These are phyloP conservation scores for Sitobion miscanthi DNA, from an alignment of 1,140 invertebrate genomes.

Conservation along the genomic window DNA sequence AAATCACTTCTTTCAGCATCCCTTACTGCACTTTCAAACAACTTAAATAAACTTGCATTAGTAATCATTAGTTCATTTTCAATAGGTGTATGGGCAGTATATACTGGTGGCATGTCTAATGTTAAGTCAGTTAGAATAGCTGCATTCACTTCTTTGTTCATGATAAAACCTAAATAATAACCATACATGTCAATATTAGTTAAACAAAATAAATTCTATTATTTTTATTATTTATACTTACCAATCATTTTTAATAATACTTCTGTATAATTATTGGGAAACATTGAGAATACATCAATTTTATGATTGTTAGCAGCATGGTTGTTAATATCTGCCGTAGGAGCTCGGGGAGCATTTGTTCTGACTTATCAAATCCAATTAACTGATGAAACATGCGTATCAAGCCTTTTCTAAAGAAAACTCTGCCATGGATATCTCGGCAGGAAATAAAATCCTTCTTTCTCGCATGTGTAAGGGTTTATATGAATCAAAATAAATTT, in stretches of 20 bases:
- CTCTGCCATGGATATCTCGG: slow-evolving; percentile 37
- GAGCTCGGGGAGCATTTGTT: neutral
- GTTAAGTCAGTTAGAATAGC: neutral
- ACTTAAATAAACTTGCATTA: slow-evolving; percentile 1
- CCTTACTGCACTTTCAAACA: slow-evolving; percentile 12
- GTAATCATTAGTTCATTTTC: slow-evolving; percentile 40
- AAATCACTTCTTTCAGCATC: slow-evolving; percentile 24
- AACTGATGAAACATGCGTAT: slow-evolving; percentile 39
- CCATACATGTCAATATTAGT: neutral
- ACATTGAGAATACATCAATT: neutral
- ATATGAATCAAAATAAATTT: slow-evolving; percentile 45
- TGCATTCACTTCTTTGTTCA: slow-evolving; percentile 33
- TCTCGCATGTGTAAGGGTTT: slow-evolving; percentile 26
- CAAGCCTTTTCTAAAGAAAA: slow-evolving; percentile 33
- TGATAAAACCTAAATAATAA: slow-evolving; percentile 35
- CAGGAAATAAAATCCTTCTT: slow-evolving; percentile 42
- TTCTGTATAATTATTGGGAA: neutral
- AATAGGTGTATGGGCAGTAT: slow-evolving; percentile 28
- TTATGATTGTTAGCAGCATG: slow-evolving; percentile 36
- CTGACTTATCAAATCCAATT: slow-evolving; percentile 38
- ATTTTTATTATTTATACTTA: slow-evolving; percentile 19
- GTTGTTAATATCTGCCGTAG: slow-evolving; percentile 15
- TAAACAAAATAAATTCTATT: neutral
- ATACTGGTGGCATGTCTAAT: slow-evolving; percentile 45
- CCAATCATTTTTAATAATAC: slow-evolving; percentile 43